Conservation (phyloP, 2,888 invertebrate species). For the Lasioglossum morio region DNA sequence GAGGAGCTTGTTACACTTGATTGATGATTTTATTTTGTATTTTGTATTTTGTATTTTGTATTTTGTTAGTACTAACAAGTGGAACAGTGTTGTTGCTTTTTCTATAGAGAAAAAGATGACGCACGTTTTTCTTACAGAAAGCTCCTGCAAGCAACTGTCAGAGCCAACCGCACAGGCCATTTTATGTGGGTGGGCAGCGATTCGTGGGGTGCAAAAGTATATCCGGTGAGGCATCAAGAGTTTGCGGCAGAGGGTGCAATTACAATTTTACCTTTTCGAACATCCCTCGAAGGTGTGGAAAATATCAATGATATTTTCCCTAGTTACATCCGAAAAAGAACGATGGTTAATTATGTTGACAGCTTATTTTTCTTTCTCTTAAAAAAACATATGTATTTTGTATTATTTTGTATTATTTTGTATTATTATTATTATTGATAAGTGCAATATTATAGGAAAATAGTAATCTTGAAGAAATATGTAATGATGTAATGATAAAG, state of each 20-base stretch:
- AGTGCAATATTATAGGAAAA: no score
- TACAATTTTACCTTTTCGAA: conserved; percentile 88
- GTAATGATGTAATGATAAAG: no score
- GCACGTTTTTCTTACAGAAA: conserved; percentile 84
- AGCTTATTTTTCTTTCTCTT: no score
- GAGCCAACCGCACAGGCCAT: conserved; percentile 87
- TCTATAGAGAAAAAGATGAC: neutral
- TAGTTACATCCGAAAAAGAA: neutral
- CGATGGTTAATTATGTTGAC: no score
- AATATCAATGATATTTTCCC: neutral
- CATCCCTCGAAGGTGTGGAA: conserved; percentile 85
- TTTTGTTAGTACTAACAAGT: no score
- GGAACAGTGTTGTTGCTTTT: neutral
- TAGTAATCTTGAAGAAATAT: no score
- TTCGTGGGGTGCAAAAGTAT: conserved; percentile 89
- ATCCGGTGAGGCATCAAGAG: conserved; percentile 88
- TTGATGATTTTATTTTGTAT: no score
- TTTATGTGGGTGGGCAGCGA: conserved; percentile 90
- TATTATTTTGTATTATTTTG: no score
- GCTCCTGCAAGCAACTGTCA: conserved; percentile 87
- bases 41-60: no score
- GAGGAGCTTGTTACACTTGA: no score
- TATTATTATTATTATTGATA: no score
- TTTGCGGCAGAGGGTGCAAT: conserved; percentile 87
- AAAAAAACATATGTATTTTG: no score